Conservation (phyloP, 1,140 invertebrate genomes). For the Drosophila prosaltans region DNA sequence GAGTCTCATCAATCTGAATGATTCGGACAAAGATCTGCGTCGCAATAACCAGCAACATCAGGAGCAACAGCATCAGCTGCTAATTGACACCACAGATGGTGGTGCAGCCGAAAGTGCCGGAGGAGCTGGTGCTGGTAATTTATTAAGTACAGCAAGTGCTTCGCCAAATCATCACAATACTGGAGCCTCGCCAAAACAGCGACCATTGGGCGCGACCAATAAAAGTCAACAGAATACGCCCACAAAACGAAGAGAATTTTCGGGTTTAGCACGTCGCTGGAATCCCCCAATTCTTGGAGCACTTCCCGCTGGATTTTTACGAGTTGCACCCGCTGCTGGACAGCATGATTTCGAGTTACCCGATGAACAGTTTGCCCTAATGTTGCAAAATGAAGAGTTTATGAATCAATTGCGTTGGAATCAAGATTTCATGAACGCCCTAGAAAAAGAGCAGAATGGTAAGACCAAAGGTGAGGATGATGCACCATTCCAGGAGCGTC, state of each 20-base stretch:
- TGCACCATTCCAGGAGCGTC: constrained; percentile 91
- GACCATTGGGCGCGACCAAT: constrained; percentile 55
- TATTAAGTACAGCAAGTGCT: constrained; percentile 56
- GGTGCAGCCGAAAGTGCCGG: constrained; percentile 30
- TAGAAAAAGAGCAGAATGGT: constrained; percentile 88
- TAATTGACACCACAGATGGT: constrained; percentile 67
- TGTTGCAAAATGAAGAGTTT: constrained; percentile 96
- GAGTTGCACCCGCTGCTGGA: constrained; percentile 55
- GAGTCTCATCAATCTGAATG: constrained; percentile 79
- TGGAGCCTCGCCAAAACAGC: constrained; percentile 80
- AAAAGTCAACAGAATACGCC: constrained; percentile 61
- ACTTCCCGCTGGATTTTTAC: constrained; percentile 91
- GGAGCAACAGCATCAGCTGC: constrained; percentile 18
- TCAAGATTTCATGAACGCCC: constrained; percentile 93
- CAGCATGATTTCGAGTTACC: constrained; percentile 84
- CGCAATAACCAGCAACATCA: constrained; percentile 40
- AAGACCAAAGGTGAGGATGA: constrained; percentile 87
- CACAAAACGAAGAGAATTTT: constrained; percentile 51
- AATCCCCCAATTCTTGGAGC: constrained; percentile 92
- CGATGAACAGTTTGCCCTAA: constrained; percentile 93
- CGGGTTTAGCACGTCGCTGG: constrained; percentile 85
- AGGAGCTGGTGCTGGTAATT: constrained; percentile 27
- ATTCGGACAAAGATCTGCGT: constrained; percentile 63
- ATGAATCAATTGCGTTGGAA: constrained; percentile 94
- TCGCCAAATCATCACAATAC: constrained; percentile 79